Base-by-base conservation (phyloP, 2,888 invertebrate genomes). In the Leptinotarsa peninsularis region DNA sequence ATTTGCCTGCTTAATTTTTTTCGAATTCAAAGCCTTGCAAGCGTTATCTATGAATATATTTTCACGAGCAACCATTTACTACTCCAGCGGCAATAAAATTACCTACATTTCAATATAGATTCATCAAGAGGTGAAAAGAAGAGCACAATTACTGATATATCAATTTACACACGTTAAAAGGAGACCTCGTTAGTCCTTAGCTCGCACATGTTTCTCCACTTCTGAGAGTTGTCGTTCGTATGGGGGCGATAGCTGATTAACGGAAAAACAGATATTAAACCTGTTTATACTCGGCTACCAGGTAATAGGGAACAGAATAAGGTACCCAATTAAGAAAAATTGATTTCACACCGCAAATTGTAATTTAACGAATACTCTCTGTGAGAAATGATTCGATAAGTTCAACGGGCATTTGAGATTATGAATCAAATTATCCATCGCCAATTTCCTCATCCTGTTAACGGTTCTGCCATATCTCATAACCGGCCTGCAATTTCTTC, bases 401-500 rank as follows among this genome's bases (percentile, higher is more conserved):
- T 58, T 58, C 58, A 58, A 10, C 58, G 21, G 21, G 58, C n/a
- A 58, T 58, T 58, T 23, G 21, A 21, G 27, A 58, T 58, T 21
- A 58, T 23, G 23, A 58, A 58, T 23, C 58, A 21, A 58, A 58
- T 23, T 23, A 58, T 58, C 15, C 15, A 21, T n/a, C 52, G 52
- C 0, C 52, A 52, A 52, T 52, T 52, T 52, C 52, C 52, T 52
- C 52, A 52, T 52, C 58, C 18, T 58, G 18, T 21, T 58, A 58
- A 58, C 58, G 23, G 58, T 58, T 43, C 43, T 33, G 63, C 63
- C 63, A 63, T 63, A 63, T 43, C 27, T 43, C 63, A 43, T 43
- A 43, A 33, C 63, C n/a, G 10, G 33, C 27, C n/a, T 17, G 33
- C 43, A 21, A 63, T 33, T 27, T 43, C 33, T 63, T 4, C 27